Evolutionary conservation across 2,113 vertebrate genomes (phyloP), one percentile per base, ranked within the genome.

Genomic region (Peromyscus californicus): DNA sequence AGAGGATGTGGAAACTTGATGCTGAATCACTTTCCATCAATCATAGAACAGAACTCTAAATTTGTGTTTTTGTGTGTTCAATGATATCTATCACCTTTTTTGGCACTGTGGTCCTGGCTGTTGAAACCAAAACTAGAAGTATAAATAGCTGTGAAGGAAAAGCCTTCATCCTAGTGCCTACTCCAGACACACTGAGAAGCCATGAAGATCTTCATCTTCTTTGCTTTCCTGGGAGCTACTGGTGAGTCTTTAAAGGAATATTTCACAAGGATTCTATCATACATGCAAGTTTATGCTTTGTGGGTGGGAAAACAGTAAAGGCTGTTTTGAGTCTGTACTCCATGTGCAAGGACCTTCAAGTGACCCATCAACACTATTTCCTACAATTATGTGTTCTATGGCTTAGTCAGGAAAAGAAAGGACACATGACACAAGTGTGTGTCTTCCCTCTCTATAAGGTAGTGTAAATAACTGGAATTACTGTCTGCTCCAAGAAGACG

Each of bases 191-290:
- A 21, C 15, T 24, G 69, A 93, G 76, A 70, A 90, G 63, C n/a
- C 89, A 97, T 97, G 97, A 96, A 96, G 93, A n/a, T 72, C 51
- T 33, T 95, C 57, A 11, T 93, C 83, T 57, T 97, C 42, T 65
- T 97, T 12, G 87, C 94, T 86, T 57, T 97, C 26, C 83, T 98
- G 93, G 95, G 97, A 61, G 78, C 51, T 8, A 63, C 96, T 90
- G 93, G 89, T 97, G 26, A 97, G 93, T 96, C 54, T 57, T 22
- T n/a, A 51, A 82, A 24, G 26, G 6, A 76, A 12, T 16, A 0
- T 80, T 8, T 94, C 19, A 59, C 9, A 2, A 33, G n/a, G 12
- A 1, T 3, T 76, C 69, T 61, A 10, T 42, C 16, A 24, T 2
- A 6, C 31, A 21, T 39, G 19, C 59, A 24, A 61, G 10, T 36